Base-by-base conservation (phyloP, 1,140 invertebrate genomes). In the Panulirus ornatus region DNA sequence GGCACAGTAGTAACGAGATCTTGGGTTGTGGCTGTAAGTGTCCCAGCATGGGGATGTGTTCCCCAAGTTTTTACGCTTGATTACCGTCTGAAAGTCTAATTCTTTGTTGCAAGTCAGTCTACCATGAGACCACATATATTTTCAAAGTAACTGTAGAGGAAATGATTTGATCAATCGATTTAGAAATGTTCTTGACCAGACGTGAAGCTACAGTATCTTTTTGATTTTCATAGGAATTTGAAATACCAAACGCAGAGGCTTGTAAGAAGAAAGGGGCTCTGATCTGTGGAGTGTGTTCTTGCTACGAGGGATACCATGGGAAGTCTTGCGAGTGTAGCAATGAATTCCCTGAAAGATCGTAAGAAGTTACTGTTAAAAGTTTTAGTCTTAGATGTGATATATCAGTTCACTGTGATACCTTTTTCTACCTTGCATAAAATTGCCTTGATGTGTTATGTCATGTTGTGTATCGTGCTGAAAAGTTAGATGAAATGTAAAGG, bases 221-320 rank as follows among this genome's bases (percentile, higher is more conserved):
- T 36, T 40, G 30, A 27, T 34, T 34, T 9, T 11, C 27, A 27
- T 19, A 73, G 30, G 30, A 14, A 6, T 73, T 36, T n/a, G 22
- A n/a, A 19, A 3, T 38, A 36, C 27, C 3, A 6, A 30, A 11
- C 5, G 22, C 0, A 9, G 0, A 2, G 0, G 16, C 0, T 0
- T 81, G 78, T 34, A 81, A 58, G 0, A 19, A 14, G n/a, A 1
- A 19, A 6, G 78, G 78, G 0, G n/a, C 0, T 19, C 51, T 58
- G 47, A 19, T 36, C 2, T 81, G 78, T 38, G 78, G 78, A 1
- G 78, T 81, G 78, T 81, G 78, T 14, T 9, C 19, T 3, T 81
- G 78, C 8, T 0, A 19, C 3, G 16, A 36, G 27, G 78, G 78
- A 1, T 81, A 38, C 47, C 6, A 14, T 5, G 78, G 78, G 1